A percentile compares a stretch with the other conserved stretches of the same genome.
Conservation (phyloP, 2,797 vertebrate genomes). For the Mormyrus hasselquistii region DNA sequence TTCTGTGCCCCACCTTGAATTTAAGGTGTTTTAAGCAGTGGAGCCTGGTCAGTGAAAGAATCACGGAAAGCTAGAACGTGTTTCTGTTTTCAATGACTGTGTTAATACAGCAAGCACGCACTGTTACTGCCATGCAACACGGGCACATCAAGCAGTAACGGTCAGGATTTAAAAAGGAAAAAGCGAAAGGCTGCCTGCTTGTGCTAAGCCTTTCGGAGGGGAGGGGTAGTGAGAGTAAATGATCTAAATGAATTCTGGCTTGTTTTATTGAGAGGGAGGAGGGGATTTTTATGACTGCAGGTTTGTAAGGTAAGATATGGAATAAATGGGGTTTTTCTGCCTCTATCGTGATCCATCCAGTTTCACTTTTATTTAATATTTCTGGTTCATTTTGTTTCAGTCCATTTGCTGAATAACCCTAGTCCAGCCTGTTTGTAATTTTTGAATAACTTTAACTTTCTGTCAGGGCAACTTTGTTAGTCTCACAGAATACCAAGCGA, state of each 20-base stretch:
- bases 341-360: background rate
- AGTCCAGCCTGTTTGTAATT: background rate
- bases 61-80: background rate
- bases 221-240: background rate
- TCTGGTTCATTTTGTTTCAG: background rate
- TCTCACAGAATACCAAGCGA: background rate
- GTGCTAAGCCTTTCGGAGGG: background rate
- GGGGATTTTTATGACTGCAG: background rate
- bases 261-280: background rate
- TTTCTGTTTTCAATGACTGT: constrained; percentile 19
- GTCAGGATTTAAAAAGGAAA: background rate
- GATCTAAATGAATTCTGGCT: background rate
- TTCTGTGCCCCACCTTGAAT: background rate
- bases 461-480: background rate
- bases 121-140: background rate
- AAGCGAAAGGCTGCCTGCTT: background rate
- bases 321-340: background rate
- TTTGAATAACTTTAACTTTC: background rate
- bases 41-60: constrained; percentile 11
- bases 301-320: background rate
- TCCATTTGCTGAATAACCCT: background rate
- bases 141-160: background rate
- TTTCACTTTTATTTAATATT: background rate
- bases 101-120: constrained; percentile 10
- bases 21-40: background rate